phyloP scores from a whole-genome alignment of 2,113 vertebrate species.

The Aramus guarauna region DNA sequence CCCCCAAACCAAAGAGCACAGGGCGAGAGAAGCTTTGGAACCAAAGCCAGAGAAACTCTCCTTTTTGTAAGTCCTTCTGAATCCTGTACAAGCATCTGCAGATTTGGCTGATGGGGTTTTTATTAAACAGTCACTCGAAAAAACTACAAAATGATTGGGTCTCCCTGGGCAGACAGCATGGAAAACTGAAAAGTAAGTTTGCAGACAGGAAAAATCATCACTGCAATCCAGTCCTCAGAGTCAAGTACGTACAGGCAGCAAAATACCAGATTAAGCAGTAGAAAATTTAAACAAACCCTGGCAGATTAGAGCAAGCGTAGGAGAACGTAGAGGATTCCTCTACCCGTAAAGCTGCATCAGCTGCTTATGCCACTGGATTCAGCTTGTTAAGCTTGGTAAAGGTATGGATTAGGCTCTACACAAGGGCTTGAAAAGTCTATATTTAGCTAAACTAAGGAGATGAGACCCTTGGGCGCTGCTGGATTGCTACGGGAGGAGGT shows the following conservation, averaged over 20 bases:
- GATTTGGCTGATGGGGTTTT: neutral
- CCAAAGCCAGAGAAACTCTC: neutral
- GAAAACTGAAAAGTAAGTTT: neutral
- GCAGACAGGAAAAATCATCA: neutral
- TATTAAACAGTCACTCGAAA: neutral
- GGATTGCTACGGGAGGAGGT: neutral
- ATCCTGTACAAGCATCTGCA: neutral
- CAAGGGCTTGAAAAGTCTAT: constrained; percentile 8
- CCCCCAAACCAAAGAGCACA: neutral
- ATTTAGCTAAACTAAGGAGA: constrained; percentile 40
- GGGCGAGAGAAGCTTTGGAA: neutral
- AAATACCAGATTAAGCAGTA: neutral
- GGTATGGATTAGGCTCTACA: constrained; percentile 30
- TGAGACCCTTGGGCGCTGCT: neutral
- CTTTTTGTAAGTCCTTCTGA: neutral
- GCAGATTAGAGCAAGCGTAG: neutral
- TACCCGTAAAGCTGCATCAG: neutral
- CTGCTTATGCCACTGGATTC: constrained; percentile 3
- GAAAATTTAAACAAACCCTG: constrained; percentile 23
- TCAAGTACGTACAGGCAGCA: neutral
- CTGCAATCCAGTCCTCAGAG: neutral
- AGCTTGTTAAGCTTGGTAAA: constrained; percentile 8
- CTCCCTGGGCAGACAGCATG: neutral
- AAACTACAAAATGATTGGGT: neutral
- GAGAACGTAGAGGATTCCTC: neutral